Base-by-base conservation (phyloP, 1,140 invertebrate genomes). In the Drosophila quadrilineata region DNA sequence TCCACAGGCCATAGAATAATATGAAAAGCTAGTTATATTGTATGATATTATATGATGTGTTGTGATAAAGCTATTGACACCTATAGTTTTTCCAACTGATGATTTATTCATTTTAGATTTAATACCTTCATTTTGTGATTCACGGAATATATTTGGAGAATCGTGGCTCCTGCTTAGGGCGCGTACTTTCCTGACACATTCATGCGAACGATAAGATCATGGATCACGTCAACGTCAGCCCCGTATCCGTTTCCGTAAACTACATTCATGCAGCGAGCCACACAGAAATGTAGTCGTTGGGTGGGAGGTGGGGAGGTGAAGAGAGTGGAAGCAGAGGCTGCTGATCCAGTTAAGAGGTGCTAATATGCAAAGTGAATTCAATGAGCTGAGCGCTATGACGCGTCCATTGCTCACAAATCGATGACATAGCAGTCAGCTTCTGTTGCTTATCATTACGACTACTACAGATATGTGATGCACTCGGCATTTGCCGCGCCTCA, bases 101-200 rank as follows among this genome's bases (percentile, higher is more conserved):
- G 56, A 35, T 45, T 65, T 50, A 65, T 38, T 59, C 56, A 59
- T 50, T 2, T 9, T 12, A 4, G 33, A 48, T 63, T 64, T 43
- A 43, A 35, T 53, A 70, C 48, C 43, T 45, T 16, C 33, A 22
- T 53, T 22, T 82, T 68, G 76, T 53, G 76, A n/a, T n/a, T n/a
- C n/a, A n/a, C n/a, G n/a, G n/a, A n/a, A n/a, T n/a, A n/a, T 54
- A 38, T 8, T 6, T 14, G 36, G 10, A 84, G 79, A 70, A 82
- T 68, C 57, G 69, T 41, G 33, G 24, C 19, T 9, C 8, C 8
- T n/a, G n/a, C n/a, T 21, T 38, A 70, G 65, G 65, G 69, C 65
- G 79, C 65, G 79, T 58, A 73, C 71, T 84, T 84, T 53, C 77
- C 77, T 62, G 79, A 73, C 80, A 84, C 45, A 77, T 54, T 77